Base-by-base conservation (phyloP, 64 coral and sea anemone genomes). In the Cladopsammia gracilis region DNA sequence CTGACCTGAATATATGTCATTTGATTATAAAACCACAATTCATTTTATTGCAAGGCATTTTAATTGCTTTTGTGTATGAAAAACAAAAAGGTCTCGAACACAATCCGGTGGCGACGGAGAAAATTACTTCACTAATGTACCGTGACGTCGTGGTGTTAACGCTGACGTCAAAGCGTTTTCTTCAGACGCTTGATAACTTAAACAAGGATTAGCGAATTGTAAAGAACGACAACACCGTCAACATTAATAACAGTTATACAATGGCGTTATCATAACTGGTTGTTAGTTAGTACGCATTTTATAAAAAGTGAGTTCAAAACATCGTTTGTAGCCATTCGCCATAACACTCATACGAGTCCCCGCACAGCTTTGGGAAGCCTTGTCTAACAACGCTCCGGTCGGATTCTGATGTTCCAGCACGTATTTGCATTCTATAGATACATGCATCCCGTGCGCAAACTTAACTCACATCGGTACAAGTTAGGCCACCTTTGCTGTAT, bases 121-220 rank as follows among this genome's bases (percentile, higher is more conserved):
- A 60, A 60, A 57, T 42, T 70, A 11, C 4, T 70, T 25, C 23
- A 11, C 25, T 82, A 43, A 60, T 82, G 78, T n/a, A 82, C 25
- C 78, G 19, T 82, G 18, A 64, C 25, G 25, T 15, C 60, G 3
- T 34, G 15, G 26, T 46, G 59, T 82, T 82, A 49, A 64, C 42
- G 15, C 20, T 66, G n/a, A 59, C 45, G 80, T 84, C 80, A 67
- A 0, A 47, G 8, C 19, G n/a, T 68, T 26, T 84, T 84, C 80
- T 66, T 24, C 20, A 8, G 53, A 47, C 46, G 3, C 44, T 14
- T 11, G 11, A 50, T 83, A 49, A 66, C 44, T 84, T 84, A 64
- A 84, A 84, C 20, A 46, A 61, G 59, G 79, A 83, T 83, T 64
- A 64, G 8, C 58, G 60, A 49, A 48, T 64, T 68, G 42, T 84